These are phyloP conservation scores for Syrphus vitripennis DNA, from an alignment of 2,888 invertebrate species.

Conservation along the genomic window DNA sequence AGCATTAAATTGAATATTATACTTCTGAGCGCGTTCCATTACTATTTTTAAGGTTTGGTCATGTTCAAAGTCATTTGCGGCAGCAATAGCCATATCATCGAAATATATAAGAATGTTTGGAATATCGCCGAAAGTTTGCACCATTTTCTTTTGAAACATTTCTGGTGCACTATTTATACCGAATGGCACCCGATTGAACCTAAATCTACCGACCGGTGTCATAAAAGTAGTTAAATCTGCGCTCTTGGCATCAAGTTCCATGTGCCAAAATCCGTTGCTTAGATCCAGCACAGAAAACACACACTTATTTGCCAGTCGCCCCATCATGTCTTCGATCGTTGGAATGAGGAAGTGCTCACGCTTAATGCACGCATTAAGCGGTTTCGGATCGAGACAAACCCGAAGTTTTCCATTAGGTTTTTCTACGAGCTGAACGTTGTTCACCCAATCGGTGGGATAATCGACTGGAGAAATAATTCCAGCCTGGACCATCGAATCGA, in stretches of 20 bases:
- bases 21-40: constrained; percentile 42
- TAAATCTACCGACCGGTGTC: constrained; percentile 61
- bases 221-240: constrained; percentile 47
- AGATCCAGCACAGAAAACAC: constrained; percentile 40
- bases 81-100: constrained; percentile 75
- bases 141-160: constrained; percentile 74
- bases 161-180: constrained; percentile 75
- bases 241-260: constrained; percentile 43
- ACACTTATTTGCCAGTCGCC: constrained; percentile 29
- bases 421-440: constrained; percentile 44
- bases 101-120: constrained; percentile 74
- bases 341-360: constrained; percentile 71
- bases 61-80: constrained; percentile 57
- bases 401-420: constrained; percentile 71
- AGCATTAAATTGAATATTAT: constrained; percentile 73
- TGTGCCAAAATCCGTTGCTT: constrained; percentile 42
- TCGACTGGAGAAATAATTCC: constrained; percentile 62
- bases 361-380: constrained; percentile 67
- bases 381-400: constrained; percentile 74
- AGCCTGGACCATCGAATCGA: constrained; percentile 37
- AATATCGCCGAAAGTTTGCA: constrained; percentile 75
- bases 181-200: constrained; percentile 75
- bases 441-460: constrained; percentile 60
- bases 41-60: constrained; percentile 45
- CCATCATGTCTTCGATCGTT: constrained; percentile 68